A percentile compares a stretch with the other conserved stretches of the same genome.
Evolutionary conservation across 2,797 vertebrate species (phyloP).

Genomic region (Artibeus lituratus): DNA sequence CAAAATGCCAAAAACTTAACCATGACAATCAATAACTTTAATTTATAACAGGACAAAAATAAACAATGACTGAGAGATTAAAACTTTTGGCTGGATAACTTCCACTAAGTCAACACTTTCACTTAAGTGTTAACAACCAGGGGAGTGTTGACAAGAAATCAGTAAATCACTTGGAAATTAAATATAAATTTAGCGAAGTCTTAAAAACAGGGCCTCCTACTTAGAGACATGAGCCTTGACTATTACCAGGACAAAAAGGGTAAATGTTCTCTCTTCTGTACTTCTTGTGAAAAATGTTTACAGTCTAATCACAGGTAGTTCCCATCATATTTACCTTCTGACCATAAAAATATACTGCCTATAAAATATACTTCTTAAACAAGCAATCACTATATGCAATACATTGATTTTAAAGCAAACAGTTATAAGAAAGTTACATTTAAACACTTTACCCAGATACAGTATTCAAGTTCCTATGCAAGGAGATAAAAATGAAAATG

Average conservation of each 20-base stretch:
- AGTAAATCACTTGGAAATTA: slow-evolving; percentile 50
- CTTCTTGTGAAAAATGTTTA: slow-evolving; percentile 43
- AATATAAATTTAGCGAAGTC: slow-evolving; percentile 42
- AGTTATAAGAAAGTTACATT: slow-evolving; percentile 45
- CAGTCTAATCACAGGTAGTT: slow-evolving; percentile 3
- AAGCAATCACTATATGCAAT: slow-evolving; percentile 30
- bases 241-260: background rate
- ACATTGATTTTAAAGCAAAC: slow-evolving; percentile 51
- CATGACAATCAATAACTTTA: background rate
- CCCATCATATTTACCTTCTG: slow-evolving; percentile 37
- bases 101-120: slow-evolving; percentile 22
- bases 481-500: slow-evolving; percentile 49
- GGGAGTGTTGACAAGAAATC: background rate
- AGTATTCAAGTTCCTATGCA: slow-evolving; percentile 24
- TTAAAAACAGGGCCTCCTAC: slow-evolving; percentile 44
- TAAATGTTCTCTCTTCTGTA: background rate
- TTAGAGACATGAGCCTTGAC: slow-evolving; percentile 3
- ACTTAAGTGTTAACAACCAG: slow-evolving; percentile 29
- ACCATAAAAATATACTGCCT: slow-evolving; percentile 7
- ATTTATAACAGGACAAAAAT: slow-evolving; percentile 41
- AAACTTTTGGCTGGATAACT: slow-evolving; percentile 14
- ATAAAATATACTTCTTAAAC: slow-evolving; percentile 41
- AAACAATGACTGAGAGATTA: slow-evolving; percentile 18
- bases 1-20: slow-evolving; percentile 47
- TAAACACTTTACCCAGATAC: slow-evolving; percentile 40